These are phyloP conservation scores for Grantiella picta DNA, from an alignment of 2,113 vertebrate species.

Conservation along the genomic window DNA sequence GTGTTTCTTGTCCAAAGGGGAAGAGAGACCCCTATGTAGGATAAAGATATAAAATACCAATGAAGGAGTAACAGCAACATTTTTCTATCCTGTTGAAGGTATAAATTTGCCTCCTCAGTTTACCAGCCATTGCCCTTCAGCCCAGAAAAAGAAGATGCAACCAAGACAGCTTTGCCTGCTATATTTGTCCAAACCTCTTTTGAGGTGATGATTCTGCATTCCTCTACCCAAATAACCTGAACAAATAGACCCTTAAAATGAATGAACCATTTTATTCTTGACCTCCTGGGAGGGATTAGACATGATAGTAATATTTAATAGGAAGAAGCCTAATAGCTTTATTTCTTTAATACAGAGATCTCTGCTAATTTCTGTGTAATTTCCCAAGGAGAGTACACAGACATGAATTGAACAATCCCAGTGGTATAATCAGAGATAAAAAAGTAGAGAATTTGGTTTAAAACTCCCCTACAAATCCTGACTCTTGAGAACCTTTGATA, in stretches of 20 bases:
- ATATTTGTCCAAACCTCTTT: neutral
- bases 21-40: neutral
- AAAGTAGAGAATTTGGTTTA: neutral
- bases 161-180: neutral
- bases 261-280: neutral
- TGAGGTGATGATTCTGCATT: neutral
- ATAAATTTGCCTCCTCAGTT: neutral
- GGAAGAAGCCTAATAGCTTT: neutral
- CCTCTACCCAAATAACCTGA: neutral
- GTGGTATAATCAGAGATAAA: neutral
- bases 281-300: neutral
- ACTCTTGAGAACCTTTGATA: neutral
- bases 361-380: neutral
- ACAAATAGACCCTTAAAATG: neutral
- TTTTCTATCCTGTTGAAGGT: neutral
- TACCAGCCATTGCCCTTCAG: neutral
- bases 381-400: neutral
- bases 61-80: neutral
- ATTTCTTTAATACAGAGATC: neutral
- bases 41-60: neutral
- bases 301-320: neutral
- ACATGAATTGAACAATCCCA: accelerated
- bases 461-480: neutral
- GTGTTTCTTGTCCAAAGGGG: neutral
- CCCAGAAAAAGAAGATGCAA: neutral